Conservation (phyloP, 2,113 vertebrate genomes). For the Clinocottus analis region DNA sequence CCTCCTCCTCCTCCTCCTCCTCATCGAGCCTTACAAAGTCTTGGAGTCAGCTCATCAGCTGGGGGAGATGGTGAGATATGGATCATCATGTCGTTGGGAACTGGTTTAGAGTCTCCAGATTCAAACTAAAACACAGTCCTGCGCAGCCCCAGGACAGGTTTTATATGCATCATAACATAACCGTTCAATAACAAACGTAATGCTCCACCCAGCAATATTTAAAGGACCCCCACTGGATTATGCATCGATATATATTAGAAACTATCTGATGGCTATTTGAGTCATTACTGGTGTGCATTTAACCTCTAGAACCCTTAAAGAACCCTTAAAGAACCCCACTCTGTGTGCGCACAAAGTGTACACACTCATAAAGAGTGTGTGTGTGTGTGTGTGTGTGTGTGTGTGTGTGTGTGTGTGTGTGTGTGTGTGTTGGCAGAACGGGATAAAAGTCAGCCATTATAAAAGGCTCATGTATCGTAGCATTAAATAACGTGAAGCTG, state of each 20-base stretch:
- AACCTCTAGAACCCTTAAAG: slow-evolving; percentile 8
- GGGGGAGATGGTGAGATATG: no score
- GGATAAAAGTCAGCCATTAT: slow-evolving; percentile 11
- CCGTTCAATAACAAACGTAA: background rate
- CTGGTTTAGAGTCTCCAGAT: slow-evolving; percentile 16
- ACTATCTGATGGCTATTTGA: background rate
- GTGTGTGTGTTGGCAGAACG: slow-evolving; percentile 17
- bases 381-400: slow-evolving; percentile 13
- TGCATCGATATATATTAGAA: background rate
- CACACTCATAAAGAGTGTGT: background rate
- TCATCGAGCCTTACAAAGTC: no score
- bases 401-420: slow-evolving; percentile 28
- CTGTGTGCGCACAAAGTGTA: slow-evolving; percentile 28
- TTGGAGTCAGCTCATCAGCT: no score
- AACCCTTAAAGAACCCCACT: slow-evolving; percentile 16
- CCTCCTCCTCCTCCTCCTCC: background rate
- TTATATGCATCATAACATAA: background rate
- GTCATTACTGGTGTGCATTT: background rate
- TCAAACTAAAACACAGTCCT: slow-evolving; percentile 28
- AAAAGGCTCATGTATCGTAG: slow-evolving; percentile 6
- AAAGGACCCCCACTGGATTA: slow-evolving; percentile 28
- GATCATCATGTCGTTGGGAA: no score
- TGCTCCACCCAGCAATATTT: slow-evolving; percentile 12
- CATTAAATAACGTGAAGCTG: slow-evolving; percentile 17
- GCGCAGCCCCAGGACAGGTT: background rate